Percentiles rank a stretch among this genome's conserved stretches.
Conservation (phyloP, 2,888 invertebrate species). For the Acleris sparsana region DNA sequence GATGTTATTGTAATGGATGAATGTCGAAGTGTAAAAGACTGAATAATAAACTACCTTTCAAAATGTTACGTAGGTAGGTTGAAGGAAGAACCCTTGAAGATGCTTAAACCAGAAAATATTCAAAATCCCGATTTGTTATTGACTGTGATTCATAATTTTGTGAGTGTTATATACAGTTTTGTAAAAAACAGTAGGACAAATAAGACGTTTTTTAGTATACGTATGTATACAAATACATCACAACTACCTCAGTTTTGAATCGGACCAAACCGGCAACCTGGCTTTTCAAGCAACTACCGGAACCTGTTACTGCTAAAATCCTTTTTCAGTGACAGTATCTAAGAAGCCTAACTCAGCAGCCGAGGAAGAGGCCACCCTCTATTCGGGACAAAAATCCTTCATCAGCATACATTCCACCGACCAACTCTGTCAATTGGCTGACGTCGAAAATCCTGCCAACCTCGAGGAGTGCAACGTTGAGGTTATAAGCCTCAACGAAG, state of each 20-base stretch:
- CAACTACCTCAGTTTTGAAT: background rate
- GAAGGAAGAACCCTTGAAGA: too few species aligned
- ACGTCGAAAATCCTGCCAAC: constrained; percentile 54
- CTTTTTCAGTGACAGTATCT: constrained; percentile 70
- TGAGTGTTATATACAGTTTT: too few species aligned
- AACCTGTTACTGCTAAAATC: background rate
- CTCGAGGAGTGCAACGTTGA: constrained; percentile 75
- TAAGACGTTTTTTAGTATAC: too few species aligned
- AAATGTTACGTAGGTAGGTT: too few species aligned
- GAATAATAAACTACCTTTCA: too few species aligned
- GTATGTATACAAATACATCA: too few species aligned
- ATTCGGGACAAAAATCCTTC: constrained; percentile 71
- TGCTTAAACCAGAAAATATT: too few species aligned
- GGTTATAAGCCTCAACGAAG: constrained; percentile 74
- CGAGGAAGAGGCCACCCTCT: constrained; percentile 55
- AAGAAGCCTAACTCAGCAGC: constrained; percentile 64
- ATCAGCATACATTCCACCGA: constrained; percentile 80
- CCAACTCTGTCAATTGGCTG: constrained; percentile 70
- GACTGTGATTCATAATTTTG: too few species aligned
- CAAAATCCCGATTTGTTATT: too few species aligned
- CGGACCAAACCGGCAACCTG: background rate
- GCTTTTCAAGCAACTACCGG: background rate
- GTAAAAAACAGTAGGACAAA: too few species aligned
- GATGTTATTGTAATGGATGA: too few species aligned
- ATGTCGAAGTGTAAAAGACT: too few species aligned